Percentiles rank a stretch among this genome's conserved stretches.
Evolutionary conservation across 2,797 vertebrate genomes (phyloP).

Genomic region (Neoniphon sammara): DNA sequence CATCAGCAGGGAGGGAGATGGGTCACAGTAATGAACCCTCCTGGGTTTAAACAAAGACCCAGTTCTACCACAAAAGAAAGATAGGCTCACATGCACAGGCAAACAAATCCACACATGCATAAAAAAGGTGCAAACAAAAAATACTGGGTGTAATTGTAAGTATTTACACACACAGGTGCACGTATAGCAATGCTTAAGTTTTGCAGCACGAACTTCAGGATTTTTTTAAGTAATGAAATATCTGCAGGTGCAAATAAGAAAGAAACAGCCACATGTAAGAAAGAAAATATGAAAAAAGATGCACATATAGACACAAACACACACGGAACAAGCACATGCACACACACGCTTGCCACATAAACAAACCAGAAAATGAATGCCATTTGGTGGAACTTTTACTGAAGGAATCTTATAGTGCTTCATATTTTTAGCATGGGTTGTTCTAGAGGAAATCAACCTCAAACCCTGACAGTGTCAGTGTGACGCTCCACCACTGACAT

Average conservation of each 20-base stretch:
- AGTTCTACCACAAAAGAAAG: slow-evolving; percentile 60
- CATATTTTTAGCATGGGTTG: slow-evolving; percentile 11
- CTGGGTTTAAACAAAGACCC: slow-evolving; percentile 77
- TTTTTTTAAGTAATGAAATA: not conserved
- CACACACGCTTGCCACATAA: too few species aligned
- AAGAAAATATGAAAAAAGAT: slow-evolving; percentile 6
- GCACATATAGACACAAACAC: not conserved
- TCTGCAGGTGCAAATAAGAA: not conserved
- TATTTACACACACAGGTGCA: not conserved
- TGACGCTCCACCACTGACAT: not conserved
- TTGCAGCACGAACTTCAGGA: slow-evolving; percentile 24
- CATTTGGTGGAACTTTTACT: not conserved
- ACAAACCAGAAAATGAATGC: too few species aligned
- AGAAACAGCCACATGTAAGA: not conserved
- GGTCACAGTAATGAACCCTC: slow-evolving; percentile 80
- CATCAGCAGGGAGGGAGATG: slow-evolving; percentile 68
- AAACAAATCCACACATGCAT: slow-evolving; percentile 4
- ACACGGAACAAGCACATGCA: not conserved
- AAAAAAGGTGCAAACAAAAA: slow-evolving; percentile 9
- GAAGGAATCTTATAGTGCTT: not conserved
- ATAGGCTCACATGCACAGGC: slow-evolving; percentile 33
- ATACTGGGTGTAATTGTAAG: not conserved
- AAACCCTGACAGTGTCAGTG: slow-evolving; percentile 12
- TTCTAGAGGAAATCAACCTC: slow-evolving; percentile 18
- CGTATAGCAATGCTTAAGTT: slow-evolving; percentile 20